A percentile compares a stretch with the other conserved stretches of the same genome.
These are phyloP conservation scores for Phasianus colchicus DNA, from an alignment of 2,113 vertebrate genomes.

Conservation along the genomic window DNA sequence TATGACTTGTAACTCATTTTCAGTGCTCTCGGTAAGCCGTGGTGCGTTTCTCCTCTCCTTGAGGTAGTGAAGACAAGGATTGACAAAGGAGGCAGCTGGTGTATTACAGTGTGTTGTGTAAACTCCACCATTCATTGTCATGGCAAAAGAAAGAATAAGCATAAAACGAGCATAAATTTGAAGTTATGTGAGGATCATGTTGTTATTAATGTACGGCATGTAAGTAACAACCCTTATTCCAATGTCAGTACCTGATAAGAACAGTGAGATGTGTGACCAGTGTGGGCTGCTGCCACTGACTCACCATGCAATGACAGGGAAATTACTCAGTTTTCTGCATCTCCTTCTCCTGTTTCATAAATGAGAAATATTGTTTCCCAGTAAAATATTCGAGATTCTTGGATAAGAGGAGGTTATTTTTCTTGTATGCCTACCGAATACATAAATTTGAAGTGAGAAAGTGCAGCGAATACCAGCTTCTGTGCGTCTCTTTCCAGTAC, in stretches of 20 bases:
- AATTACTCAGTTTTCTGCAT: constrained; percentile 67
- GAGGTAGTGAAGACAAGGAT: neutral
- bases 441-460: constrained; percentile 61
- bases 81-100: neutral
- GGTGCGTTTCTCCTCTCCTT: neutral
- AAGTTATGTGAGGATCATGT: constrained; percentile 15
- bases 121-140: constrained; percentile 19
- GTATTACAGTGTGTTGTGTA: neutral
- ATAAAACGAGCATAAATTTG: neutral
- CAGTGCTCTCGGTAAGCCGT: neutral
- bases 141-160: neutral
- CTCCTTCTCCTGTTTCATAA: constrained; percentile 56
- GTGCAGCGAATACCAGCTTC: constrained; percentile 37
- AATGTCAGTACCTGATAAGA: constrained; percentile 56
- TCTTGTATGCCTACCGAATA: constrained; percentile 36
- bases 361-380: constrained; percentile 56
- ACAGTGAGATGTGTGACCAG: constrained; percentile 67
- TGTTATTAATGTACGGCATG: constrained; percentile 42
- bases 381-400: constrained; percentile 47
- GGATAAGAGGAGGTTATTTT: constrained; percentile 31
- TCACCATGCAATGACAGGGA: constrained; percentile 70
- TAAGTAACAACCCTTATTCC: constrained; percentile 51
- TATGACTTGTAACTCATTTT: neutral
- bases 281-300: constrained; percentile 72
- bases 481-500: neutral